Conservation (phyloP, 2,113 vertebrate species). For the Callithrix jacchus region DNA sequence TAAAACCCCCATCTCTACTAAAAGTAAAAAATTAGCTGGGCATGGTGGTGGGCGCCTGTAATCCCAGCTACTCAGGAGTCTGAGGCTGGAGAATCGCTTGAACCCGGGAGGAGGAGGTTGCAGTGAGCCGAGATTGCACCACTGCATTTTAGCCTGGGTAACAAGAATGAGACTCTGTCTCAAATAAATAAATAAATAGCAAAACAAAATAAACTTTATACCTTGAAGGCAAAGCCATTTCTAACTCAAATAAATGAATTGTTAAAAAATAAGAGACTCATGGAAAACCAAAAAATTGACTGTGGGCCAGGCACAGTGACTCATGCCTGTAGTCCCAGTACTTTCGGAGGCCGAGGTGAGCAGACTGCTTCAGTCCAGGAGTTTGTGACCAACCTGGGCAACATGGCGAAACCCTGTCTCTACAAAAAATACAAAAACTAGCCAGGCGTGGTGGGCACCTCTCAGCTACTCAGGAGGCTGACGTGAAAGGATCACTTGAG, state of each 20-base stretch:
- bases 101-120: too few relatives aligned
- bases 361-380: not conserved
- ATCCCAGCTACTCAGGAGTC: too few relatives aligned
- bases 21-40: too few relatives aligned
- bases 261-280: slow-evolving; percentile 5
- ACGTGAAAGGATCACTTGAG: not conserved
- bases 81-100: too few relatives aligned
- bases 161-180: too few relatives aligned
- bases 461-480: not conserved
- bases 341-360: not conserved
- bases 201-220: not conserved
- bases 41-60: too few relatives aligned
- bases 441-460: not conserved
- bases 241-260: not conserved
- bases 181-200: not conserved
- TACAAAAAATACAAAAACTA: not conserved
- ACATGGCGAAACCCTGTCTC: not conserved
- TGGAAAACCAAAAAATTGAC: not conserved
- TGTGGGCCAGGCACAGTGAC: not conserved
- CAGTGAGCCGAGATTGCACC: too few relatives aligned
- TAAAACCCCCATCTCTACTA: too few relatives aligned
- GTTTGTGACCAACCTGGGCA: not conserved
- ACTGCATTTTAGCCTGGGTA: too few relatives aligned
- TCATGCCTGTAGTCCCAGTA: not conserved
- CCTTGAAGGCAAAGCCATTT: slow-evolving; percentile 17